Evolutionary conservation across 2,113 vertebrate genomes (phyloP).

Genomic region (Dasypus novemcinctus): DNA sequence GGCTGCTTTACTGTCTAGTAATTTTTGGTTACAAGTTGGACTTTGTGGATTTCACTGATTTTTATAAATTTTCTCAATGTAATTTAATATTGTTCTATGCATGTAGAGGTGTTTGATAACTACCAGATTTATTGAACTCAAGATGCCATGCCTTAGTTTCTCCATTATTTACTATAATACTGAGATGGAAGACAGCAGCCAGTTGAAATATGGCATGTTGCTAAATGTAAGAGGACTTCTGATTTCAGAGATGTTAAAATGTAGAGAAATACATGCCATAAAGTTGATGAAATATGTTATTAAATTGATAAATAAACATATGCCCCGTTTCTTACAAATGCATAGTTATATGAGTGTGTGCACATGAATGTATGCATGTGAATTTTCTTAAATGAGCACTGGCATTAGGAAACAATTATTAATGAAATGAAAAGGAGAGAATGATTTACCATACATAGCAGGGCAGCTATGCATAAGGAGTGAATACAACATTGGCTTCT

Average conservation of each 20-base stretch:
- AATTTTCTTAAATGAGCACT: background rate
- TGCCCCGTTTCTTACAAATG: background rate
- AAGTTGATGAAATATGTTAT: background rate
- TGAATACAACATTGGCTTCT: background rate
- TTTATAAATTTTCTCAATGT: conserved; percentile 24
- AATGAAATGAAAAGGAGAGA: background rate
- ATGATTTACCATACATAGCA: background rate
- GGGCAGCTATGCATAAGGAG: background rate
- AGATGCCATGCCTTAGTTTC: background rate
- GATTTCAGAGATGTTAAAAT: background rate
- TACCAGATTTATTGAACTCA: background rate
- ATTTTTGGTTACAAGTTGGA: background rate
- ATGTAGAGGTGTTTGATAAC: background rate
- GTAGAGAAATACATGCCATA: background rate
- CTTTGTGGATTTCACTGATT: background rate
- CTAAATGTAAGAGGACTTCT: background rate
- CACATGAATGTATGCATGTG: background rate
- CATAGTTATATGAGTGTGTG: background rate
- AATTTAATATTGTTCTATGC: background rate
- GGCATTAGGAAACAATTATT: background rate
- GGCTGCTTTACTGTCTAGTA: background rate
- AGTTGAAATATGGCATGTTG: background rate
- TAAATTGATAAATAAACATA: background rate
- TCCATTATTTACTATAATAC: background rate
- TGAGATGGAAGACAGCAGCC: background rate